Conservation (phyloP, 2,113 vertebrate species). For the Myiopsitta monachus region DNA sequence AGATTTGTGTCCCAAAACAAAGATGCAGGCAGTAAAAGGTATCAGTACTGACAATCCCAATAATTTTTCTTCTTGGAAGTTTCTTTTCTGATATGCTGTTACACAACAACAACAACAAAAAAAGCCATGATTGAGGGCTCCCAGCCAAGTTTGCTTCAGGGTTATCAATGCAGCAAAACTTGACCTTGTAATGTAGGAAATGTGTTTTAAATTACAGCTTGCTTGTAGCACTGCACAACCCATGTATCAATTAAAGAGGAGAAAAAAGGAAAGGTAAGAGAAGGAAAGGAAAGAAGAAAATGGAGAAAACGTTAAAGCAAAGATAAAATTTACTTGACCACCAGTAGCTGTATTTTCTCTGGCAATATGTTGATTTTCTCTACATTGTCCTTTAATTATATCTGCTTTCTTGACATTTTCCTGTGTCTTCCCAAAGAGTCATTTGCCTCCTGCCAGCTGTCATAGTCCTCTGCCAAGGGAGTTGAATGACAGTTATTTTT, state of each 20-base stretch:
- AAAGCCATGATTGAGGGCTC: not conserved
- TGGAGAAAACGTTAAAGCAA: not conserved
- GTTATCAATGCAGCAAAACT: not conserved
- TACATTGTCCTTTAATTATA: not conserved
- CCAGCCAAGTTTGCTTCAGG: not conserved
- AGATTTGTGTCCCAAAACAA: not conserved
- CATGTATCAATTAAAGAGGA: not conserved
- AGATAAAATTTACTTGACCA: not conserved
- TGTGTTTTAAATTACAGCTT: conserved; percentile 24
- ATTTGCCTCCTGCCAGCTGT: conserved; percentile 26
- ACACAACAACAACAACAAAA: not conserved
- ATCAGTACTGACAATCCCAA: not conserved
- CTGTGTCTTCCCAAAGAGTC: not conserved
- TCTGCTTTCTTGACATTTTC: not conserved
- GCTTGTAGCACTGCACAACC: not conserved
- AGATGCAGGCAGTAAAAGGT: not conserved
- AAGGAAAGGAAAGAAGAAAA: not conserved
- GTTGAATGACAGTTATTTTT: not conserved
- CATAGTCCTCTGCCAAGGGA: not conserved
- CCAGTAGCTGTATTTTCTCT: not conserved
- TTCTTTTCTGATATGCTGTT: not conserved
- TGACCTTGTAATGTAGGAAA: conserved; percentile 15
- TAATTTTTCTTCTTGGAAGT: not conserved
- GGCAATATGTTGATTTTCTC: not conserved
- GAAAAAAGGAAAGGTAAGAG: not conserved